Base-by-base conservation (phyloP, 2,888 invertebrate species). In the Cheilosia urbana region DNA sequence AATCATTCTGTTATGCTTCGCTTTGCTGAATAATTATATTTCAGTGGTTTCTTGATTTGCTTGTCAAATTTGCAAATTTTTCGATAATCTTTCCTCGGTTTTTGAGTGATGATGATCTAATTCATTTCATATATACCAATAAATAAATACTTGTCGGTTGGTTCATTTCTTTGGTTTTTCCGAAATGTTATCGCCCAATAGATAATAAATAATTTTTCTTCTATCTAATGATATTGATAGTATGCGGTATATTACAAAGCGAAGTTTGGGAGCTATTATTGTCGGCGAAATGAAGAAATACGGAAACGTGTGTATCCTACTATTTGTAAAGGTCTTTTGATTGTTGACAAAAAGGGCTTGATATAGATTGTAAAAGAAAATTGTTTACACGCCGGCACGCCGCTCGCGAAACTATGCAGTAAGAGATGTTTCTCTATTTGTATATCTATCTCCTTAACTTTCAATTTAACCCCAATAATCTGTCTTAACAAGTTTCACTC, bases 131-230 rank as follows among this genome's bases (percentile, higher is more conserved):
- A 24, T 49, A 49, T 37, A 15, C n/a, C 51, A 51, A 65, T 51
- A 65, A 65, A 51, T 51, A 51, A 65, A 51, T 65, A 4, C 51
- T 63, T 65, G 65, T 51, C 65, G 51, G 37, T 37, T 30, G 34
- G 17, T 49, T 34, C 13, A 37, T 37, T 51, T 49, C 49, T 65
- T 65, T 34, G 34, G 21, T 51, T 49, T 51, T 37, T 51, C 51
- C 11, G 37, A 17, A 58, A 37, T 7, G 17, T 65, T 65, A 65
- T 65, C 49, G n/a, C 13, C 2, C 27, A 4, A 45, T 13, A 11
- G 63, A 65, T 65, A 51, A 51, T 63, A 47, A 15, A 63, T 37
- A 15, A 63, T 24, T 2, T 24, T 51, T 9, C 17, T 45, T 19
- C 47, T 30, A 47, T 47, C 45, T 65, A 6, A 37, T n/a, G n/a